phyloP scores from a whole-genome alignment of 2,113 vertebrate genomes.

The Mesitornis unicolor region DNA sequence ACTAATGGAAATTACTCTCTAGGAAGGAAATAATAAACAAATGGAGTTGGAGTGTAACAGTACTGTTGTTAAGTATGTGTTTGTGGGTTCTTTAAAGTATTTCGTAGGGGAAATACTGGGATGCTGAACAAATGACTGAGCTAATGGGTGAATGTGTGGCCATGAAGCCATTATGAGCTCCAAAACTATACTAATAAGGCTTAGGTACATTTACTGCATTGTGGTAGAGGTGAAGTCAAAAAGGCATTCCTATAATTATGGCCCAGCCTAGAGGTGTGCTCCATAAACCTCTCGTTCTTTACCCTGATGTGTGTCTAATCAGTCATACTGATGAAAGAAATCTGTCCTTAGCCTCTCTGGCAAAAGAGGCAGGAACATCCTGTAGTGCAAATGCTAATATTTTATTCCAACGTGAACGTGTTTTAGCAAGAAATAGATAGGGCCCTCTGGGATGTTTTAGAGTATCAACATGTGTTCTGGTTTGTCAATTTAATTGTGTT shows the following conservation, averaged over 20 bases:
- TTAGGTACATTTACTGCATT: neutral
- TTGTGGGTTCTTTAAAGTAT: neutral
- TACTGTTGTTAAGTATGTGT: neutral
- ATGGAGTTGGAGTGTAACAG: neutral
- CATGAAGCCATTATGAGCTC: neutral
- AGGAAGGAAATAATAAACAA: neutral
- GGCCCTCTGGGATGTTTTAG: neutral
- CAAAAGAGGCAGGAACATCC: neutral
- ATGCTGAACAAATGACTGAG: neutral
- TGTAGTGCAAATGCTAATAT: neutral
- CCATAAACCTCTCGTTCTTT: neutral
- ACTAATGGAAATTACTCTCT: neutral
- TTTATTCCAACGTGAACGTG: neutral
- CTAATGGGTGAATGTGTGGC: neutral
- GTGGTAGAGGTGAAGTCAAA: neutral
- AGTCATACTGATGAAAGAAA: neutral
- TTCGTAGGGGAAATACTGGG: neutral
- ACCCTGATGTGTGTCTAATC: neutral
- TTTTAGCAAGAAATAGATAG: neutral
- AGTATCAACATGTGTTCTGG: neutral
- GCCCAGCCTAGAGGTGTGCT: rapidly evolving
- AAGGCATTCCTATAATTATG: neutral
- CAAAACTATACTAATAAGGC: neutral
- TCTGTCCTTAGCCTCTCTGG: neutral
- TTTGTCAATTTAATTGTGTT: neutral